Evolutionary conservation across 2,113 vertebrate genomes (phyloP), one percentile per base, ranked within the genome.

Genomic region (Toxotes chatareus): DNA sequence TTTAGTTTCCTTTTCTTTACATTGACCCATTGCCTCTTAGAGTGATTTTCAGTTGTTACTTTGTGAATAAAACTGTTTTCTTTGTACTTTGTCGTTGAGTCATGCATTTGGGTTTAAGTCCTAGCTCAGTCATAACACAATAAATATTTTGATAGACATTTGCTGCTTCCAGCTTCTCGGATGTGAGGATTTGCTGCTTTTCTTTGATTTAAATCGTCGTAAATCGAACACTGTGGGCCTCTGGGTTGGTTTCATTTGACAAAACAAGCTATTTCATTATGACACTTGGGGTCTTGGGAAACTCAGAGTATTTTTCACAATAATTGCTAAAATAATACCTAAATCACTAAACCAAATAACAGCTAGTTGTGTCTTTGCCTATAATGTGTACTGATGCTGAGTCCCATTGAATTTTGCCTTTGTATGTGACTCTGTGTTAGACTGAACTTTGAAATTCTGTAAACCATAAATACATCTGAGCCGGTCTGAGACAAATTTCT

Each of bases 401-500:
- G 7, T 12, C 21, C 10, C 1, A 38, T 19, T 14, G 21, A 47
- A 4, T 27, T 32, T 44, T 36, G 44, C 21, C 36, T 60, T 40
- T 51, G 8, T 31, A 40, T 62, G 71, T 61, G 38, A 17, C 10
- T 42, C 27, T 36, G 16, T 14, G 49, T 47, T 10, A 21, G 11
- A 60, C 21, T 17, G 14, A 40, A 23, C 40, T 57, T 40, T 13
- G 16, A 60, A 59, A 42, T 51, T 16, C 19, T 56, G 40, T 31
- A 12, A 32, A 49, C 31, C 56, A 56, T 42, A 69, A 46, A 80
- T 46, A 38, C 9, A 14, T 80, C 23, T 67, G 60, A 27, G 34
- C 44, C 27, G 14, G 1, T 31, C 27, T 14, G 49, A 62, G 62
- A 34, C 60, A 51, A 67, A 57, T 56, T 4, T 42, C 44, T 65